Conservation (phyloP, 2,113 vertebrate species). For the Aspiorhynchus laticeps region DNA sequence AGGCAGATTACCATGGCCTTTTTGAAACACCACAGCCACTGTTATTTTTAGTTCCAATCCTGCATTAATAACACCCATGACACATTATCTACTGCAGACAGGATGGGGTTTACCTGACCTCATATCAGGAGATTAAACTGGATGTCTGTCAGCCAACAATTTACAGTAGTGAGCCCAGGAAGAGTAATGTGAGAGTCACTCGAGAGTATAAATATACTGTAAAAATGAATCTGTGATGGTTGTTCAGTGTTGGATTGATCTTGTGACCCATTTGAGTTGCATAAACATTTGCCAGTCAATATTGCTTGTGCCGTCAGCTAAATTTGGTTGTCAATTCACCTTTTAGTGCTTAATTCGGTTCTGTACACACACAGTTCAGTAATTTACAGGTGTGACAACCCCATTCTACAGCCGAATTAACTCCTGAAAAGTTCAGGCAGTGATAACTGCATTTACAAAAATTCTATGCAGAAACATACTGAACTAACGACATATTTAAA, state of each 20-base stretch:
- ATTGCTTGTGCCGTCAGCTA: neutral
- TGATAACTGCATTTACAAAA: neutral
- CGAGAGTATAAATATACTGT: neutral
- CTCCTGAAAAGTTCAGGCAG: neutral
- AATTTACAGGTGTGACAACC: too few relatives aligned
- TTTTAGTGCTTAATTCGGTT: neutral
- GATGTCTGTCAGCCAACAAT: slow-evolving; percentile 9
- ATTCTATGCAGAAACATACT: neutral
- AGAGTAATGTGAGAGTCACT: neutral
- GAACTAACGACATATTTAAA: neutral
- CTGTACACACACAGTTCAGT: too few relatives aligned
- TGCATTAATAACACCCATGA: slow-evolving; percentile 17
- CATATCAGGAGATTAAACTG: slow-evolving; percentile 27
- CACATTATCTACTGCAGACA: slow-evolving; percentile 6
- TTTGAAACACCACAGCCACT: neutral
- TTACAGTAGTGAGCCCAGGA: neutral
- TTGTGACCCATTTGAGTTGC: neutral
- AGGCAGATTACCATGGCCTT: slow-evolving; percentile 17
- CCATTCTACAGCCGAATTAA: neutral
- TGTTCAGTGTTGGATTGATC: neutral
- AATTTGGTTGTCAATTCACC: neutral
- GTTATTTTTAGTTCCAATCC: slow-evolving; percentile 35
- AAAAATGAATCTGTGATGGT: neutral
- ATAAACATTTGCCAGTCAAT: neutral
- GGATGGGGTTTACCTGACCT: slow-evolving; percentile 24